Evolutionary conservation across 2,797 vertebrate species (phyloP), one percentile per base, ranked within the genome.

Genomic region (Gastrophryne carolinensis): DNA sequence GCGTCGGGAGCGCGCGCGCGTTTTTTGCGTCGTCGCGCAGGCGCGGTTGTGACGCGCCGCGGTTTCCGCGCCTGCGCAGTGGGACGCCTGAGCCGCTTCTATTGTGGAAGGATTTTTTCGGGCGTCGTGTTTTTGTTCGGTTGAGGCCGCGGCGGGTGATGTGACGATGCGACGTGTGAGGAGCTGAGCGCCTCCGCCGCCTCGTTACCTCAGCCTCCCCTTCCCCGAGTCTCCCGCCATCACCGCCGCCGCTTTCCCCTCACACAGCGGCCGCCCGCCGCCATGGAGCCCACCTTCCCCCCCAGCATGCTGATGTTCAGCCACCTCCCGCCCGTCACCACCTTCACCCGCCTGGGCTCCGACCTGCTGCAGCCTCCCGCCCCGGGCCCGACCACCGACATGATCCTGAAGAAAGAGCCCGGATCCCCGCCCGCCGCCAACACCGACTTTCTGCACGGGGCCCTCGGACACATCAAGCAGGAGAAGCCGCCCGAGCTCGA

Each of bases 251-350:
- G 35, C 29, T 19, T 44, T 65, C 47, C 71, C 72, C 78, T n/a
- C 49, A 49, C 64, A 58, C 47, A 27, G 80, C 66, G 75, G 66
- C 73, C 69, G 67, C 58, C 93, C 80, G 92, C 93, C 78, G 93
- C 92, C 83, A 98, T 98, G 96, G 97, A 98, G 88, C 94, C 95
- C 82, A 89, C 92, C 80, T 98, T 97, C 78, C 89, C 95, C 80
- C 94, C 93, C 78, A 88, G 95, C 83, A 96, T 97, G 96, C 93
- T 97, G 75, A 96, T 98, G 95, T 98, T 99, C 90, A 98, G 95
- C 88, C 97, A 98, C 90, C 92, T 99, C 75, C 97, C 97, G 53
- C 97, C 97, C 24, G 96, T 99, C 88, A 94, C 96, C 91, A 97
- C 95, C 91, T 98, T 99, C 84, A 92, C 96, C 13, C 92, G 95